Percentiles rank a stretch among this genome's conserved stretches.
phyloP scores from a whole-genome alignment of 37 sponge, comb jelly and placozoan genomes.

The Diacarnus erythraeanus region DNA sequence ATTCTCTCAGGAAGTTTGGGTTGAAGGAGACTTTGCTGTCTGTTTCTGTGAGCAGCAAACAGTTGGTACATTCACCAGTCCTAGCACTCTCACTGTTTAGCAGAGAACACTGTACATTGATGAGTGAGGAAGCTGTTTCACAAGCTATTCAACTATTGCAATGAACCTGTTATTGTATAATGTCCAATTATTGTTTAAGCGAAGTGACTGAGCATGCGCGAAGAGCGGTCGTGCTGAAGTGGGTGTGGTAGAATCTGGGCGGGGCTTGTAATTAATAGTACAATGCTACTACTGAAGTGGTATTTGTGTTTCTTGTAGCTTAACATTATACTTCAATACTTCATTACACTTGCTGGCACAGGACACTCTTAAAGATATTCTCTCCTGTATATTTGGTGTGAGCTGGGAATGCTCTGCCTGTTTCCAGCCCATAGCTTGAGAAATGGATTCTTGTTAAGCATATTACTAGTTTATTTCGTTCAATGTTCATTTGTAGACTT shows the following conservation, averaged over 20 bases:
- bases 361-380: no score
- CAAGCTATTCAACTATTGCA: background rate
- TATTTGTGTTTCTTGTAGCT: background rate
- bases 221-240: no score
- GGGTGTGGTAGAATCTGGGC: no score
- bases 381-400: no score
- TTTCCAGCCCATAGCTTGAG: background rate
- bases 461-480: background rate
- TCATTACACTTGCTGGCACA: no score
- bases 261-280: no score
- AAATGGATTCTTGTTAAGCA: background rate
- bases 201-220: no score
- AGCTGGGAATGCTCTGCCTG: no score
- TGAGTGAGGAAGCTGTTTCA: background rate
- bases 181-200: no score
- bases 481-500: background rate
- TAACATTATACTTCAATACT: background rate
- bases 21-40: constrained; percentile 4
- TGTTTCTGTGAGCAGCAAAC: background rate
- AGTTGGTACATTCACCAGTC: background rate
- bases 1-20: constrained; percentile 5
- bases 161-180: no score
- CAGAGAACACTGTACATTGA: background rate
- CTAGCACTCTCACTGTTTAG: background rate
- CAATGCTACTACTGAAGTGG: background rate